Base-by-base conservation (phyloP, 2,797 vertebrate species). In the Danionella dracula region DNA sequence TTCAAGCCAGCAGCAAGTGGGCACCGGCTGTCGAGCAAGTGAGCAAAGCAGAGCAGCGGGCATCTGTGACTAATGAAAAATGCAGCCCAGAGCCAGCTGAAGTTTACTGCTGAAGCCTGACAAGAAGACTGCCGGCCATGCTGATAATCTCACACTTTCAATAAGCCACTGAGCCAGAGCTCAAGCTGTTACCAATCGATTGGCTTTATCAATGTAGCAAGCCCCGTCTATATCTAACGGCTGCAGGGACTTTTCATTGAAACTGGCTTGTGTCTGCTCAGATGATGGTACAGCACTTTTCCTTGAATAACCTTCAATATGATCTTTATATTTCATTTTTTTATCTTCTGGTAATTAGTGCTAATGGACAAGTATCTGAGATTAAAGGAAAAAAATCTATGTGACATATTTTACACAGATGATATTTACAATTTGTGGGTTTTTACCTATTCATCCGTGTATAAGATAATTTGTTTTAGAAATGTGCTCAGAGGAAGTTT, bases 161-260 rank as follows among this genome's bases (percentile, higher is more conserved):
- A 54, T 57, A 44, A 49, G 66, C 66, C 58, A 42, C 44, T 27
- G 15, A 53, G 56, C 57, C 1, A 17, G 13, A 62, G 57, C 46
- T 76, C 62, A 44, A 67, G 66, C 66, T 70, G 57, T 38, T 42
- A 32, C 56, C 37, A 42, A 62, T 34, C n/a, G 74, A 76, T 72
- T 66, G 6, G 15, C 15, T 57, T 61, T 64, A 70, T 76, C 70
- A 31, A 44, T 45, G 46, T 15, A 64, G 27, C 19, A 46, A 57
- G 65, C 23, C 5, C 40, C 45, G 13, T 54, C 69, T 59, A 57
- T 49, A 42, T 64, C 40, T 53, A 48, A 42, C 42, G 37, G 9
- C 15, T 13, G 29, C 8, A 10, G 16, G 15, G 53, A 51, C 59
- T 71, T 68, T 68, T 71, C 35, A 20, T 41, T 20, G 29, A 66